These are phyloP conservation scores for Lottia gigantea DNA, from an alignment of 2,888 invertebrate species.

Conservation along the genomic window DNA sequence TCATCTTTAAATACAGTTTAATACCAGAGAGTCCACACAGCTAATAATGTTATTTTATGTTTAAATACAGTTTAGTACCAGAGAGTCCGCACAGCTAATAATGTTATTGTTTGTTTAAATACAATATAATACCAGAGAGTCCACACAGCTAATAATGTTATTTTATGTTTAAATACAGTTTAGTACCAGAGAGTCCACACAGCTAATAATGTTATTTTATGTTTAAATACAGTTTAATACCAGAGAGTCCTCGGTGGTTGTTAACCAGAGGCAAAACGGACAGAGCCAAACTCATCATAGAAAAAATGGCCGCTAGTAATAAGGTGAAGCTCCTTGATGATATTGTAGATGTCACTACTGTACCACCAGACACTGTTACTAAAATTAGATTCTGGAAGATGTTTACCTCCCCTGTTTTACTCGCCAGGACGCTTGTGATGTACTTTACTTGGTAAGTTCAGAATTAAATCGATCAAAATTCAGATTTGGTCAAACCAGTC, in stretches of 20 bases:
- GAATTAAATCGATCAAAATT: too few relatives aligned
- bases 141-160: too few relatives aligned
- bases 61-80: too few relatives aligned
- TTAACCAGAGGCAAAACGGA: background rate
- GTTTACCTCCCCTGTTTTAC: background rate
- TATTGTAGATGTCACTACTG: background rate
- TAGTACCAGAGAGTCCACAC: too few relatives aligned
- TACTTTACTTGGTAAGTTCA: background rate
- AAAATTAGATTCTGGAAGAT: background rate
- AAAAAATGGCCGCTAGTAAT: background rate
- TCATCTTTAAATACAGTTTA: too few relatives aligned
- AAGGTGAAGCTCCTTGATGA: background rate
- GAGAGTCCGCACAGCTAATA: too few relatives aligned
- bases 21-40: too few relatives aligned
- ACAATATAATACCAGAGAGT: too few relatives aligned
- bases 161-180: too few relatives aligned
- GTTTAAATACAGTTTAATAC: background rate
- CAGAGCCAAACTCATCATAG: background rate
- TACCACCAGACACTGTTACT: background rate
- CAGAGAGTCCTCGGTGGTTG: background rate
- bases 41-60: too few relatives aligned
- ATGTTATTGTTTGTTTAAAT: too few relatives aligned
- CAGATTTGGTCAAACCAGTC: too few relatives aligned
- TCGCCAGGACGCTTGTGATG: background rate
- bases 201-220: background rate